Evolutionary conservation across 1,140 invertebrate genomes (phyloP), one percentile per base, ranked within the genome.

Genomic region (Zaprionus davidi): DNA sequence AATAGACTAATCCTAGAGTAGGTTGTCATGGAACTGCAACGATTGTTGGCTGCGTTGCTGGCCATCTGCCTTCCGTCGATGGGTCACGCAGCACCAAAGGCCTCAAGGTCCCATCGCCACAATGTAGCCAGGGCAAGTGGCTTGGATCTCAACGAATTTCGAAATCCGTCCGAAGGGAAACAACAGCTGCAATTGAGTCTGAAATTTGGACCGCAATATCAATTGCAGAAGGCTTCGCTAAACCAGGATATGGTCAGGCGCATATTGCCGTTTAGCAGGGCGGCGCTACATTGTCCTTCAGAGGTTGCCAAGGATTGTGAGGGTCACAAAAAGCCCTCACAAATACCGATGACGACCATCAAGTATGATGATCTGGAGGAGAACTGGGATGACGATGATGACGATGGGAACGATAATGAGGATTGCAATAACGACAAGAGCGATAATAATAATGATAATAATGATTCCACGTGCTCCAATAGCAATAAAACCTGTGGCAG

Each of bases 11-110:
- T n/a, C 1, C 31, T 3, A 34, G 2, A 9, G 31, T 34, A 34
- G n/a, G n/a, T 44, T 17, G 15, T 24, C 13, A 68, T 73, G 65
- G 26, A 60, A 44, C 28, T 55, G 24, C 44, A 60, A 51, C 46
- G 20, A 17, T 60, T 46, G 46, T n/a, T 44, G 36, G 41, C 36
- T 20, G 26, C 15, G 20, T 22, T 68, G 20, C 12, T 56, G 4
- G 13, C 17, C 11, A 41, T 44, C 53, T 60, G 41, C 31, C 2
- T 58, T 5, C 15, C 3, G 2, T 22, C 34, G 9, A 34, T 11
- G 26, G 2, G n/a, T 15, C 3, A 28, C 31, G 31, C 9, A 11
- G 31, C 31, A 34, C 31, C 31, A 9, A 34, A 9, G 31, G 31
- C 31, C 31, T 34, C 31, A 34, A 34, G 31, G 31, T 11, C 31